Percentiles rank a stretch among this genome's conserved stretches.
Evolutionary conservation across 2,888 invertebrate genomes (phyloP).

Genomic region (Lucinisca nassula): DNA sequence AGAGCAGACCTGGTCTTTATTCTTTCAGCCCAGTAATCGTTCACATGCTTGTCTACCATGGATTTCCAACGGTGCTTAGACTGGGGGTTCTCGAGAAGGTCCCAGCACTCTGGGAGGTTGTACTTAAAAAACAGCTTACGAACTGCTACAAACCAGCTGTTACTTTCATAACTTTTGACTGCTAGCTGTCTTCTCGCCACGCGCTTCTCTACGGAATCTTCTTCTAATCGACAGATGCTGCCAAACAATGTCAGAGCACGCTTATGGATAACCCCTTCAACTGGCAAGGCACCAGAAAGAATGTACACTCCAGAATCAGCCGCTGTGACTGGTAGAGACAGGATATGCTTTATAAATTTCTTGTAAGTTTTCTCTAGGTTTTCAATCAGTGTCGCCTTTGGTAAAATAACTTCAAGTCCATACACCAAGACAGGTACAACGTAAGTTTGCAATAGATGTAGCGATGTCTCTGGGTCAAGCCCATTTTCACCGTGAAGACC

Average conservation of each 20-base stretch:
- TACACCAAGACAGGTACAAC: not conserved
- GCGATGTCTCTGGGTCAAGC: constrained; percentile 1
- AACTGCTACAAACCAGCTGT: constrained; percentile 30
- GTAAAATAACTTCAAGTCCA: not conserved
- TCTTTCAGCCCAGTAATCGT: no score
- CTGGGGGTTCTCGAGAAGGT: not conserved
- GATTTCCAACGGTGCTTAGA: not conserved
- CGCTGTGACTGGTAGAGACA: no score
- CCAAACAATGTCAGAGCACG: not conserved
- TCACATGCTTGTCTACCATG: no score
- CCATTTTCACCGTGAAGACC: constrained; percentile 4
- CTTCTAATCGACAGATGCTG: constrained; percentile 1
- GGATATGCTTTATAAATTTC: not conserved
- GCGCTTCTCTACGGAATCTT: not conserved
- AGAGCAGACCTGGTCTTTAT: no score
- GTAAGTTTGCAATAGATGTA: not conserved
- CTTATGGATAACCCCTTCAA: no score
- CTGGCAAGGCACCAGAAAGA: no score
- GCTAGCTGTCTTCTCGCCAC: constrained; percentile 14
- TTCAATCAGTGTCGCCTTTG: constrained; percentile 15
- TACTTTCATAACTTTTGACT: constrained; percentile 14
- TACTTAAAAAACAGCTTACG: constrained; percentile 24
- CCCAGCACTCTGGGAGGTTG: not conserved
- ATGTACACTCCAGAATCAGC: no score
- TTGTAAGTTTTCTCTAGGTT: not conserved